Conservation (phyloP, 1,140 invertebrate species). For the Lasioglossum albipes region DNA sequence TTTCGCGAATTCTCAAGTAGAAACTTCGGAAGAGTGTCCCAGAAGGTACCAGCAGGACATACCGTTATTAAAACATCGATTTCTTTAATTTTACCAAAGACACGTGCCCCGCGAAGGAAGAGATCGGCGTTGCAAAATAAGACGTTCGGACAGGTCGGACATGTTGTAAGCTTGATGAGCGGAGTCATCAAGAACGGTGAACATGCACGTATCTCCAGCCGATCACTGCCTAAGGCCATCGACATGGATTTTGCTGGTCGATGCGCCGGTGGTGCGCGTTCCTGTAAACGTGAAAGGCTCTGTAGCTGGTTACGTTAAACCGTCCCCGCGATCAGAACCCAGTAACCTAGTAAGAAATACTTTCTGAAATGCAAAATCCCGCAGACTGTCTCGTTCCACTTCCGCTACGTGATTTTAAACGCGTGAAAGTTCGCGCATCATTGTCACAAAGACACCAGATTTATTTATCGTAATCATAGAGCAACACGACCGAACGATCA, state of each 20-base stretch:
- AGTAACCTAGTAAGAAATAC: constrained; percentile 3
- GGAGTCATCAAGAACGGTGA: neutral
- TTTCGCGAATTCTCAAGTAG: too few species aligned
- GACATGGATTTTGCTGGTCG: neutral
- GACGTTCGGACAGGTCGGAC: too few species aligned
- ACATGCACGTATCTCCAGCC: neutral
- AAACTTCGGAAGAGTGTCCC: too few species aligned
- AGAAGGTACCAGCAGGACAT: too few species aligned
- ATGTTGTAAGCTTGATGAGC: too few species aligned
- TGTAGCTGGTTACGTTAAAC: neutral
- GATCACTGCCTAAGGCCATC: neutral
- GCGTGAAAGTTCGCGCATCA: constrained; percentile 3
- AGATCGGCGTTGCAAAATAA: too few species aligned
- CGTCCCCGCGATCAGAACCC: neutral
- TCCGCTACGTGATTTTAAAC: neutral
- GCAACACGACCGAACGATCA: neutral
- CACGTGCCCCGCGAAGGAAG: too few species aligned
- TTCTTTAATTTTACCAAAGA: too few species aligned
- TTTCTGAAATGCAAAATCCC: neutral
- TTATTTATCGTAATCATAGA: neutral
- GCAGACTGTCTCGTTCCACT: neutral
- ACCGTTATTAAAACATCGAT: too few species aligned
- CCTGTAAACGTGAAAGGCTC: neutral
- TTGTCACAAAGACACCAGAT: neutral
- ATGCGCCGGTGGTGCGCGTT: too few species aligned